These are phyloP conservation scores for Rosalia funebris DNA, from an alignment of 2,888 invertebrate genomes.

Conservation along the genomic window DNA sequence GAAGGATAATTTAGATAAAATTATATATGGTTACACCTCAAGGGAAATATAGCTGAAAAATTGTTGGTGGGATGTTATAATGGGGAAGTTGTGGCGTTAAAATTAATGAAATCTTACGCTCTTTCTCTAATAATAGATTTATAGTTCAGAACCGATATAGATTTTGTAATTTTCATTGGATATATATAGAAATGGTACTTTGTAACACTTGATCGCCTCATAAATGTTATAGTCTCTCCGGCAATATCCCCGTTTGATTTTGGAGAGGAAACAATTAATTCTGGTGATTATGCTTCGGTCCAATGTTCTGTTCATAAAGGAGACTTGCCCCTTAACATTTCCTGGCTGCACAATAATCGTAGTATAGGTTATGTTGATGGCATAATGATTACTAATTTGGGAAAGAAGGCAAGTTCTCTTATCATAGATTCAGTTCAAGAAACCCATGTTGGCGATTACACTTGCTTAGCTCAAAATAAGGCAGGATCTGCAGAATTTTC, in stretches of 20 bases:
- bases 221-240: constrained; percentile 59
- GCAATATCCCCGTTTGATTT: constrained; percentile 63
- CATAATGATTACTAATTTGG: constrained; percentile 67
- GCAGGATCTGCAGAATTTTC: constrained; percentile 68
- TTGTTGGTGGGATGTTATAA: too few species aligned
- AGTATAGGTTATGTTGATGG: constrained; percentile 59
- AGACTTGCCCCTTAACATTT: constrained; percentile 77
- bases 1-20: too few species aligned
- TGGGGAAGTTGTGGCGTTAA: too few species aligned
- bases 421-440: constrained; percentile 77
- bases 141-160: too few species aligned
- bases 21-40: too few species aligned
- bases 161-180: too few species aligned
- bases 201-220: not conserved
- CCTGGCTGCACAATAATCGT: constrained; percentile 78
- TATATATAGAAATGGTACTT: too few species aligned
- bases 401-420: constrained; percentile 67
- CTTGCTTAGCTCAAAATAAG: constrained; percentile 74
- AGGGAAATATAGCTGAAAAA: too few species aligned
- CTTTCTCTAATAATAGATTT: too few species aligned
- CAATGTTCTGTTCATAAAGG: constrained; percentile 78
- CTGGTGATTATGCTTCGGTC: constrained; percentile 75
- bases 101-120: too few species aligned
- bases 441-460: constrained; percentile 79
- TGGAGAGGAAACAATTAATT: constrained; percentile 72